Conservation (phyloP, 2,113 vertebrate genomes). For the Ornithorhynchus anatinus region DNA sequence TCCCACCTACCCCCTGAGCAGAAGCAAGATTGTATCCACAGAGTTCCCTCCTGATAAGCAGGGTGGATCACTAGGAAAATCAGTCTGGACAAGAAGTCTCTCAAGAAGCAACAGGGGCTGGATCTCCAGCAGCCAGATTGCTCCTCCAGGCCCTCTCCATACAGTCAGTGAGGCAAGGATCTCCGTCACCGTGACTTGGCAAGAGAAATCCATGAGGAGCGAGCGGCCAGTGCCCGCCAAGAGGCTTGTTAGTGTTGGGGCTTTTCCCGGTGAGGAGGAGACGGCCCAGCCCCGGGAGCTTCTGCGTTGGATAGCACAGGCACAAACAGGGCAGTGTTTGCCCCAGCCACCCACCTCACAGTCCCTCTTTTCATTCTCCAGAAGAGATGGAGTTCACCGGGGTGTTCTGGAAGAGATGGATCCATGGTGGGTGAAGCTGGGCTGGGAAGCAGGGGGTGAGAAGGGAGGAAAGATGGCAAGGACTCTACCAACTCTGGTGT, state of each 20-base stretch:
- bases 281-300: slow-evolving; percentile 4
- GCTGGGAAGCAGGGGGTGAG: too few relatives aligned
- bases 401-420: not conserved
- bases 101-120: too few relatives aligned
- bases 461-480: not conserved
- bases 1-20: not conserved
- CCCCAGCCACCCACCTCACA: slow-evolving; percentile 7
- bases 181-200: too few relatives aligned
- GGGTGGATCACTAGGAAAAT: too few relatives aligned
- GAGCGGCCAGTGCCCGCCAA: slow-evolving; percentile 11
- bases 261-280: slow-evolving; percentile 44
- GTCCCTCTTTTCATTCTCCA: slow-evolving; percentile 16
- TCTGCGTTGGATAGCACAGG: slow-evolving; percentile 3
- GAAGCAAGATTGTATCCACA: not conserved
- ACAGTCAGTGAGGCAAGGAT: too few relatives aligned
- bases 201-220: slow-evolving; percentile 23
- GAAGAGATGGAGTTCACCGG: not conserved
- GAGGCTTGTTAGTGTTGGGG: slow-evolving; percentile 19
- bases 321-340: slow-evolving; percentile 25
- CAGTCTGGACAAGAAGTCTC: too few relatives aligned
- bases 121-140: too few relatives aligned
- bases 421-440: not conserved
- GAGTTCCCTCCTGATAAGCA: not conserved
- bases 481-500: not conserved
- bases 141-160: too few relatives aligned